phyloP scores from a whole-genome alignment of 2,113 vertebrate genomes.

The Sinocyclocheilus anshuiensis region DNA sequence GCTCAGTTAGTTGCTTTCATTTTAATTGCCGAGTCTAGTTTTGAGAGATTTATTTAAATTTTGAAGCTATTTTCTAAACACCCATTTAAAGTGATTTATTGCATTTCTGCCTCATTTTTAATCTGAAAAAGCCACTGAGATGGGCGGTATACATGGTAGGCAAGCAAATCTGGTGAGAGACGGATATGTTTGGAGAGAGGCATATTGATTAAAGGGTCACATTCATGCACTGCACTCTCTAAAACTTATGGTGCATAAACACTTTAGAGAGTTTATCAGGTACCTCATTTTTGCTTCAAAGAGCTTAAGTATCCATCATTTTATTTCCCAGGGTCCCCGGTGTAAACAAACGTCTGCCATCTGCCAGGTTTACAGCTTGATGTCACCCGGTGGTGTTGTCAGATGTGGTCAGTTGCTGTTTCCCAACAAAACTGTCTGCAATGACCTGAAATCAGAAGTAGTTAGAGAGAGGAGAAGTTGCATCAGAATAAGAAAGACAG shows the following conservation, averaged over 20 bases:
- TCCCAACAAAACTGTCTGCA: conserved; percentile 3
- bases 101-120: not conserved
- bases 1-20: not conserved
- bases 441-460: conserved; percentile 18
- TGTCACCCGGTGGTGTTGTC: conserved; percentile 14
- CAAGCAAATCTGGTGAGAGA: conserved; percentile 8
- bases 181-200: not conserved
- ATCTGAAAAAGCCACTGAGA: not conserved
- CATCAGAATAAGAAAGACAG: not conserved
- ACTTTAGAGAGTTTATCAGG: conserved; percentile 22
- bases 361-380: conserved; percentile 21
- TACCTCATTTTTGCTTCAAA: conserved; percentile 12
- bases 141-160: not conserved
- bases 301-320: conserved; percentile 1
- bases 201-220: conserved; percentile 23
- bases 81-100: conserved; percentile 20
- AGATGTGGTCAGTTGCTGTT: conserved; percentile 13
- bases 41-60: conserved; percentile 15
- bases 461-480: not conserved
- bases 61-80: conserved; percentile 5
- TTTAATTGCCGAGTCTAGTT: not conserved
- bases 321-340: not conserved
- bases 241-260: conserved; percentile 17
- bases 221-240: conserved; percentile 12
- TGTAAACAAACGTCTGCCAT: conserved; percentile 4